A percentile compares a stretch with the other conserved stretches of the same genome.
Evolutionary conservation across 1,140 invertebrate species (phyloP).

Genomic region (Coelopa frigida): DNA sequence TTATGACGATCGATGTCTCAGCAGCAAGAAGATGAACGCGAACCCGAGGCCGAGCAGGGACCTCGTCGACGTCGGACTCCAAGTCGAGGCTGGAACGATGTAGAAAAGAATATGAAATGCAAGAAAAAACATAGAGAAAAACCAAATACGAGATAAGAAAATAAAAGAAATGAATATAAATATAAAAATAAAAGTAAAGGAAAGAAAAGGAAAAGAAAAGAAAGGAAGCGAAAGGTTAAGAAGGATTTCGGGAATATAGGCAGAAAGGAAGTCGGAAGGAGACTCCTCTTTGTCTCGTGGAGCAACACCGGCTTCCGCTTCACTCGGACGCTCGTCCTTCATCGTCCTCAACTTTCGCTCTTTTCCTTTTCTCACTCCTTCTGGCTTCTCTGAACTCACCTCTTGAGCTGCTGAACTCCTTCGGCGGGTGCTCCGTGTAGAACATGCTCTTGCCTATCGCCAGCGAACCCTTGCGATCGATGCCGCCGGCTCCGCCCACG

Average conservation of each 20-base stretch:
- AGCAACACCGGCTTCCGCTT: constrained; percentile 8
- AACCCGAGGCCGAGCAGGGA: too few species aligned
- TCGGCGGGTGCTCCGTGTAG: constrained; percentile 43
- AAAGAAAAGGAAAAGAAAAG: too few species aligned
- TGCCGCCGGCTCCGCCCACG: constrained; percentile 7
- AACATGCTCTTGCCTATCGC: constrained; percentile 44
- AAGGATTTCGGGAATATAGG: too few species aligned
- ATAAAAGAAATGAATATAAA: too few species aligned
- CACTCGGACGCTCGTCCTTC: neutral
- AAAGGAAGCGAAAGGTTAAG: too few species aligned
- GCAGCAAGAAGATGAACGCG: constrained; percentile 4
- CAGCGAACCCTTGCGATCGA: constrained; percentile 33
- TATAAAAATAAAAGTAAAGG: too few species aligned
- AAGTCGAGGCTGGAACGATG: too few species aligned
- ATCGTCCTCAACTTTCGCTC: constrained; percentile 6
- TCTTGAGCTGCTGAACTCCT: constrained; percentile 29
- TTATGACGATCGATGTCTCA: constrained; percentile 9
- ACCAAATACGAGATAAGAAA: neutral
- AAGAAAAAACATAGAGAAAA: neutral
- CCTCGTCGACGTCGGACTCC: too few species aligned
- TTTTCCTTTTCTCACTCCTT: neutral
- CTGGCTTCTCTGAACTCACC: constrained; percentile 20
- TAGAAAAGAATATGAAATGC: too few species aligned
- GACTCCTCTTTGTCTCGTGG: constrained; percentile 30
- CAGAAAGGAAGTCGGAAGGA: too few species aligned